Base-by-base conservation (phyloP, 2,888 invertebrate species). In the Drosophila mayaguana region DNA sequence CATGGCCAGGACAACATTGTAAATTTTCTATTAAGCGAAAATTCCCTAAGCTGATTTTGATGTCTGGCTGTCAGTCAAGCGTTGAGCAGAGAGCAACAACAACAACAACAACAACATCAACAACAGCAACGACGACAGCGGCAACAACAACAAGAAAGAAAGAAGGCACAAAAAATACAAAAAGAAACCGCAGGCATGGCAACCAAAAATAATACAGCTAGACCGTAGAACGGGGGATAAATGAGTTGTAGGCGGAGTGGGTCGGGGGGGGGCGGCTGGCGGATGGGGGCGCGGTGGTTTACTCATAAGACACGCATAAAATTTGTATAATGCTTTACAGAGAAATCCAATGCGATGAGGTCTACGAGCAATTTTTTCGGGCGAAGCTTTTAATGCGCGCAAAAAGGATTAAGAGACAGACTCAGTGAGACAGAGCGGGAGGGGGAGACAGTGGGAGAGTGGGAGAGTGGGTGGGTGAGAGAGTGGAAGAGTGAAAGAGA, bases 31-130 rank as follows among this genome's bases (percentile, higher is more conserved):
- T 85, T 80, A 80, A 82, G 75, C 82, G 81, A 72, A 77, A 83
- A 85, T 82, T 82, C 85, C 85, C 82, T 83, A 85, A 83, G 82
- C 82, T 83, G 85, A 85, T 83, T 83, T 83, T 85, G 85, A 83
- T 85, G 83, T 83, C 85, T 85, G 82, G 70, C 73, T 82, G 85
- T 82, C 81, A 81, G 79, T 82, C 81, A 74, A 73, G 76, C 67
- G 71, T 66, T 73, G 71, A 51, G 72, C 73, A 53, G 43, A 51
- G 60, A 50, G 40, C 56, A 65, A 63, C 62, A 64, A 32, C 46
- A 25, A 60, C 57, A 63, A 14, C 43, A 20, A 5, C 43, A 28
- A 8, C 28, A 28, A 2, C 28, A 54, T 36, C 56, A 65, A 63
- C 59, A 64, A 32, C 46, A 25, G 63, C 61, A 61, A n/a, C 20